phyloP scores from a whole-genome alignment of 2,113 vertebrate species.

The Zootoca vivipara region DNA sequence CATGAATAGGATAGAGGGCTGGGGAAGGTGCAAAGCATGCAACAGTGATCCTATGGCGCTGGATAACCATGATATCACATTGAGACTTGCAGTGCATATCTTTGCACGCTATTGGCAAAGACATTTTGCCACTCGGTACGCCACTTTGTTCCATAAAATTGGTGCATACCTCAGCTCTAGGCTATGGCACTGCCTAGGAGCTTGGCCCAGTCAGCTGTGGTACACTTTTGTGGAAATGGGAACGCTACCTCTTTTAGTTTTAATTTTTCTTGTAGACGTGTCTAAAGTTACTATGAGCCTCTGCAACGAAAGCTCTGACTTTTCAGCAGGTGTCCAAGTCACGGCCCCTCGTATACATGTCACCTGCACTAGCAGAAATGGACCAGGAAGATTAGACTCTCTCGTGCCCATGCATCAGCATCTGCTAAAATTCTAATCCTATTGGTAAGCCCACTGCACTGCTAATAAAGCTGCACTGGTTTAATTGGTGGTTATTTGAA shows the following conservation, averaged over 20 bases:
- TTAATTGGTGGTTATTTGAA: conserved; percentile 51
- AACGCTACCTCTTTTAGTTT: neutral
- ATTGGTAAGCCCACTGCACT: neutral
- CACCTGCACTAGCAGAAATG: conserved; percentile 24
- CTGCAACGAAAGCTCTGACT: conserved; percentile 26
- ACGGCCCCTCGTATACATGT: conserved; percentile 45
- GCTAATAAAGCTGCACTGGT: conserved; percentile 19
- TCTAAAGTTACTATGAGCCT: conserved; percentile 11
- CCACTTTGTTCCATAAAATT: neutral
- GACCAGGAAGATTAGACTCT: conserved; percentile 31
- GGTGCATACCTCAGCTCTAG: neutral
- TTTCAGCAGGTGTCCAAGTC: conserved; percentile 32
- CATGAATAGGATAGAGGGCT: neutral
- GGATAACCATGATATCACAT: neutral
- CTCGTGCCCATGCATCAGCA: neutral
- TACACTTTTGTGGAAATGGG: neutral
- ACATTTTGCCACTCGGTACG: neutral
- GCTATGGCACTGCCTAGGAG: neutral
- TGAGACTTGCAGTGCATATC: neutral
- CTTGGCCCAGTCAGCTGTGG: too few relatives aligned
- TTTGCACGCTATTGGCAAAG: neutral
- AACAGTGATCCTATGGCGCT: too few relatives aligned
- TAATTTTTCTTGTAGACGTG: neutral
- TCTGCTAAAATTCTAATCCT: conserved; percentile 13
- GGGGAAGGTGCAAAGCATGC: neutral